Percentiles rank a stretch among this genome's conserved stretches.
phyloP scores from a whole-genome alignment of 2,797 vertebrate genomes.

The Darevskia nairensis region DNA sequence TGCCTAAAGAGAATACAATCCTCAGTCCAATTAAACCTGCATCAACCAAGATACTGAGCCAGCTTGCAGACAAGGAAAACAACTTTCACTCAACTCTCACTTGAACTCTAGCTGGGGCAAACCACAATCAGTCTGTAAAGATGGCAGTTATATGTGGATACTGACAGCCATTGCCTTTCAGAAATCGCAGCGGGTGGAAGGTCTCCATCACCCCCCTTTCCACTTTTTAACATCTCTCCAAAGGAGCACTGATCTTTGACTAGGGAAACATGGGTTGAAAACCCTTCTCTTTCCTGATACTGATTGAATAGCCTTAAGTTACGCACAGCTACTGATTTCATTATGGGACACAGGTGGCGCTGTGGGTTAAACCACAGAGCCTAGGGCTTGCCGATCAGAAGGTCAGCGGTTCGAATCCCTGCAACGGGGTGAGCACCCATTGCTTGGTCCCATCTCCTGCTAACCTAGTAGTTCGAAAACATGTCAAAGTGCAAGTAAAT shows the following conservation, averaged over 20 bases:
- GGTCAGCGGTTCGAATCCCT: too few relatives aligned
- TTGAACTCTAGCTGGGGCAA: constrained; percentile 58
- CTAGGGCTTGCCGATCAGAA: too few relatives aligned
- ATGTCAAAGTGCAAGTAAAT: too few relatives aligned
- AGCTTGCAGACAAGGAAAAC: constrained; percentile 47
- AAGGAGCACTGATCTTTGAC: neutral
- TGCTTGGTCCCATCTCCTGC: too few relatives aligned
- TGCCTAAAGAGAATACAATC: accelerated
- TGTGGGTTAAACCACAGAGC: too few relatives aligned
- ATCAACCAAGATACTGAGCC: constrained; percentile 18
- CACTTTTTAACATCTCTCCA: neutral
- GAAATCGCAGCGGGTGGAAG: neutral
- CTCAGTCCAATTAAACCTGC: constrained; percentile 36
- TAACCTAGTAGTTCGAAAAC: too few relatives aligned
- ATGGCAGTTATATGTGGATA: constrained; percentile 49
- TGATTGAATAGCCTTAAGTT: neutral
- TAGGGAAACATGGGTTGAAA: neutral
- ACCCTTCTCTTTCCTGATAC: neutral
- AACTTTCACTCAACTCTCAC: constrained; percentile 55
- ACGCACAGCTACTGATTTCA: neutral
- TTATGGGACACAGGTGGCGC: neutral
- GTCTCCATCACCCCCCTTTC: neutral
- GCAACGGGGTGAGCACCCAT: too few relatives aligned
- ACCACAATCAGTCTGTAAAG: neutral
- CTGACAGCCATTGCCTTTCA: constrained; percentile 12